Evolutionary conservation across 2,888 invertebrate genomes (phyloP).

Genomic region (Cephonodes hylas): DNA sequence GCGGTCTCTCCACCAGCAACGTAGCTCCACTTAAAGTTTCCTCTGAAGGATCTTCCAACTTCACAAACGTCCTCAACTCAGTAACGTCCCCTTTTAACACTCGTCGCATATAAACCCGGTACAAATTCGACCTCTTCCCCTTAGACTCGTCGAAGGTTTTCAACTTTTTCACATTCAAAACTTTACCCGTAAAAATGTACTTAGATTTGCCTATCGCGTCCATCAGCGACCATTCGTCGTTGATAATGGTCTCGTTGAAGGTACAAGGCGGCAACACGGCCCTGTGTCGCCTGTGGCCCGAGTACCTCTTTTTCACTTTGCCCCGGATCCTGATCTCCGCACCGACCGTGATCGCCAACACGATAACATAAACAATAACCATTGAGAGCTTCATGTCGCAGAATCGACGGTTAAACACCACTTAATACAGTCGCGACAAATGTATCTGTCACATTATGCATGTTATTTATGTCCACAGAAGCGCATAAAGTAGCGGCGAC

Average conservation of each 20-base stretch:
- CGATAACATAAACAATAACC: constrained; percentile 72
- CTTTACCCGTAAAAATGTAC: constrained; percentile 78
- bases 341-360: constrained; percentile 62
- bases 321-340: constrained; percentile 73
- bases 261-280: constrained; percentile 69
- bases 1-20: constrained; percentile 59
- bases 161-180: constrained; percentile 69
- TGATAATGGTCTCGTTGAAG: constrained; percentile 76
- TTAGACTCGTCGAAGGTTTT: constrained; percentile 48
- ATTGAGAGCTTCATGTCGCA: constrained; percentile 66
- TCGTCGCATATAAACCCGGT: constrained; percentile 69
- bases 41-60: constrained; percentile 53
- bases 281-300: constrained; percentile 63
- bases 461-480: constrained; percentile 65
- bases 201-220: constrained; percentile 75
- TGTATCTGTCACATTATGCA: constrained; percentile 77
- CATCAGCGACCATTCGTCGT: constrained; percentile 76
- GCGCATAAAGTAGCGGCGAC: constrained; percentile 59
- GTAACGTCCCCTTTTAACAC: constrained; percentile 71
- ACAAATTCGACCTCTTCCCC: constrained; percentile 66
- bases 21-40: constrained; percentile 67
- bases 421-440: constrained; percentile 59
- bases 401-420: constrained; percentile 60
- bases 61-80: constrained; percentile 62
- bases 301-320: constrained; percentile 73